Evolutionary conservation across 92 coral and sea anemone genomes (phyloP).

Genomic region (Zoanthus sociatus): DNA sequence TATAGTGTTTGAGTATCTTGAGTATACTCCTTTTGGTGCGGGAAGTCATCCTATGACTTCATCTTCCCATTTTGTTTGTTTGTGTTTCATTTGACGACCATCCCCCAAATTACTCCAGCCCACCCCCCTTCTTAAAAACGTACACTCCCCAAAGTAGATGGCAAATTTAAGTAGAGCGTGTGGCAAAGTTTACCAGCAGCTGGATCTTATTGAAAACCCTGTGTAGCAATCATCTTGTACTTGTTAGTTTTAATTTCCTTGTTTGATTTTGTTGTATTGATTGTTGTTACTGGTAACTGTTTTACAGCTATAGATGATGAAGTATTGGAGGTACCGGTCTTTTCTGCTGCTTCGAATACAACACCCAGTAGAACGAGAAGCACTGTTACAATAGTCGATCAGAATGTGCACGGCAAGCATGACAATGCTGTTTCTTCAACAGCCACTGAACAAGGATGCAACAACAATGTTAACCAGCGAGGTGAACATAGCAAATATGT

Average conservation of each 20-base stretch:
- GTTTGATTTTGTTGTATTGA: background rate
- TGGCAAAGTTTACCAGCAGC: background rate
- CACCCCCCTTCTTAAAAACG: too few relatives aligned
- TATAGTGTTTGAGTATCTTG: too few relatives aligned
- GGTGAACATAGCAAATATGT: slow-evolving; percentile 22
- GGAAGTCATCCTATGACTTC: too few relatives aligned
- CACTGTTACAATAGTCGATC: slow-evolving; percentile 13
- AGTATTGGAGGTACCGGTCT: slow-evolving; percentile 23
- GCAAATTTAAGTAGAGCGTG: background rate
- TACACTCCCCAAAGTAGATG: background rate
- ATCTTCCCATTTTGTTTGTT: too few relatives aligned
- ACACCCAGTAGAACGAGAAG: slow-evolving; percentile 11
- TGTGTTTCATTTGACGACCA: too few relatives aligned
- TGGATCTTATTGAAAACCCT: slow-evolving; percentile 8
- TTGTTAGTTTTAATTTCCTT: slow-evolving; percentile 6
- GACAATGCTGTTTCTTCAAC: slow-evolving; percentile 11
- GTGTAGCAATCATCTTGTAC: slow-evolving; percentile 15
- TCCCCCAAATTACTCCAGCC: too few relatives aligned
- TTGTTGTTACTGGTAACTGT: slow-evolving; percentile 31
- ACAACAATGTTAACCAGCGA: slow-evolving; percentile 11
- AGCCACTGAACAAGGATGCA: slow-evolving; percentile 3
- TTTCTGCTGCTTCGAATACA: slow-evolving; percentile 18
- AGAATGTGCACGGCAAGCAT: slow-evolving; percentile 23
- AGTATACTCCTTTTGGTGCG: too few relatives aligned
- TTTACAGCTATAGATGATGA: slow-evolving; percentile 23